phyloP scores from a whole-genome alignment of 2,888 invertebrate species.

The Cheiracanthium punctorium region DNA sequence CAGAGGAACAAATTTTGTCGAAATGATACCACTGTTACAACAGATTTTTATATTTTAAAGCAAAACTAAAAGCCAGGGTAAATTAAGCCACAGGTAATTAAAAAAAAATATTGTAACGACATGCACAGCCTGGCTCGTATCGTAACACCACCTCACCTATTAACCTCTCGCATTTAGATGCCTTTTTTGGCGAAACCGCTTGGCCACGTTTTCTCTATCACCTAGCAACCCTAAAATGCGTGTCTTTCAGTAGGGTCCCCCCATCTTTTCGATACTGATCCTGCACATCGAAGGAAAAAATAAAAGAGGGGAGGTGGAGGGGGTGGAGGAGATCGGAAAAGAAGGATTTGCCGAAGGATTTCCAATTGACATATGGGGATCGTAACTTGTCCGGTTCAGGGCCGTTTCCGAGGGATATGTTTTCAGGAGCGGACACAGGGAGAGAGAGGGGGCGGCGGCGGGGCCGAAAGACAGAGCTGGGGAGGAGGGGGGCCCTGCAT shows the following conservation, averaged over 20 bases:
- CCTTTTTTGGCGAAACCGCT: slow-evolving; percentile 28
- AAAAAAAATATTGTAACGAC: too few relatives aligned
- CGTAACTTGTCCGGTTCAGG: slow-evolving; percentile 68
- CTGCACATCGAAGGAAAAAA: slow-evolving; percentile 1
- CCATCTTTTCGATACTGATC: slow-evolving; percentile 43
- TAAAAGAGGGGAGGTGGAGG: not conserved
- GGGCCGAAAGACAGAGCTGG: slow-evolving; percentile 60
- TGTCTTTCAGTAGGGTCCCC: slow-evolving; percentile 48
- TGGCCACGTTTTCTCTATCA: not conserved
- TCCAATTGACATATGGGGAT: slow-evolving; percentile 68
- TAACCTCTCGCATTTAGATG: too few relatives aligned
- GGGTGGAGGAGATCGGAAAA: slow-evolving; percentile 43
- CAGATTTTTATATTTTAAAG: too few relatives aligned
- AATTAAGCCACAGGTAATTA: too few relatives aligned
- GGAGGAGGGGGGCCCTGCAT: slow-evolving; percentile 23
- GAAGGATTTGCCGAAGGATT: slow-evolving; percentile 66
- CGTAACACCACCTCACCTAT: too few relatives aligned
- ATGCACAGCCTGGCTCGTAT: too few relatives aligned
- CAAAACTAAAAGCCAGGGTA: too few relatives aligned
- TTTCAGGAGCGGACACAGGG: not conserved
- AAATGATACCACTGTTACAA: too few relatives aligned
- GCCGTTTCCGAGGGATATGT: slow-evolving; percentile 35
- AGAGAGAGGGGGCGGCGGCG: not conserved
- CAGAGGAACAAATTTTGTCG: too few relatives aligned
- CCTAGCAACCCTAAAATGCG: slow-evolving; percentile 56